Evolutionary conservation across 23 tunicate species (phyloP), one percentile per base, ranked within the genome.

Genomic region (Phallusia fumigata): DNA sequence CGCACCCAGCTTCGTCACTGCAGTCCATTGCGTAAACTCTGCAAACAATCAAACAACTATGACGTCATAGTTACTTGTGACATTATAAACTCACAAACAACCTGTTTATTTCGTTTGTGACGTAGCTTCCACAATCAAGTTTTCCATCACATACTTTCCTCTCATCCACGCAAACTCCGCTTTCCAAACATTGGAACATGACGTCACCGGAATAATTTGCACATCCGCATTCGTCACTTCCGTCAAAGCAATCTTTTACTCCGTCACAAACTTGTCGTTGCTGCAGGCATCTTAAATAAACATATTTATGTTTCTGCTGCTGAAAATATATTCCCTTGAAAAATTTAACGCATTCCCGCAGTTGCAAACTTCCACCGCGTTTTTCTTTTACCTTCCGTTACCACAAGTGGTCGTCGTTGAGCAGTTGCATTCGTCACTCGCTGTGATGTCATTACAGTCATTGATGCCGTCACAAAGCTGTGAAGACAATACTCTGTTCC

Each of bases 391-490:
- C 86, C 32, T 32, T 30, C 79, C 79, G 51, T 52, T 26, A 0
- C 40, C 79, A 34, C 86, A 83, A 10, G 47, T 45, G 79, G 75
- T 69, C 5, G 86, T 74, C 31, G 79, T 31, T 44, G 86, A 40
- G 79, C 86, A 83, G 36, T 83, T 83, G 69, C 86, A 83, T 58
- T 83, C 86, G 50, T 83, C 86, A 49, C 86, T 83, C 53, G 86
- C 86, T 31, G 32, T 31, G 40, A 22, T 18, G 69, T 83, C 86
- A 26, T 21, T 53, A 33, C 86, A 83, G 51, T 83, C 86, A 53
- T 83, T 83, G n/a, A 0, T 49, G n/a, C 72, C 79, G 26, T 83
- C 79, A 77, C 86, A 83, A 11, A 83, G 69, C 75, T 74, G 24
- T 18, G 79, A 44, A 2, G 12, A 0, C 35, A 74, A 21, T 52